A percentile compares a stretch with the other conserved stretches of the same genome.
phyloP scores from a whole-genome alignment of 2,113 vertebrate genomes.

The Nyctibius bracteatus region DNA sequence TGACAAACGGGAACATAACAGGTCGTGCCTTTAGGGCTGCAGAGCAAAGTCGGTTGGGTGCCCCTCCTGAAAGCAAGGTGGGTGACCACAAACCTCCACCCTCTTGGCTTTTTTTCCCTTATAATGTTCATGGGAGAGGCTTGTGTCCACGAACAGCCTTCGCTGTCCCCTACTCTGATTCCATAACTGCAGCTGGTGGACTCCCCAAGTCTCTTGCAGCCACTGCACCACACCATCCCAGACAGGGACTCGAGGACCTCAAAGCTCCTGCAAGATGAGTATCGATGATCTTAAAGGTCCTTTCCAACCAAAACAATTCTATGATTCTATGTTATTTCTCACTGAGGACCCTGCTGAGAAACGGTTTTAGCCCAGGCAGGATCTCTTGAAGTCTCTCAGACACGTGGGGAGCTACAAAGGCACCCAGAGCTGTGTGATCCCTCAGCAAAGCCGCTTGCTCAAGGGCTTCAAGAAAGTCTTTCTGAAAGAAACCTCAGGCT shows the following conservation, averaged over 20 bases:
- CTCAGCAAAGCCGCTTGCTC: not conserved
- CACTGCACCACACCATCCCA: rapidly evolving
- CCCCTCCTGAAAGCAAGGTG: not conserved
- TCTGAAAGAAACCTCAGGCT: not conserved
- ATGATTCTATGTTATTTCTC: not conserved
- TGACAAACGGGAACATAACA: not conserved
- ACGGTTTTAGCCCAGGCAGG: not conserved
- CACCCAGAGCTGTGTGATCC: not conserved
- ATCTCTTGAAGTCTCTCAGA: not conserved
- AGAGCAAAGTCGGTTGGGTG: not conserved
- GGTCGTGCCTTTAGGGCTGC: not conserved
- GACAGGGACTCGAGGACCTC: not conserved
- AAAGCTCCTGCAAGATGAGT: not conserved
- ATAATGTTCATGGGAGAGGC: not conserved
- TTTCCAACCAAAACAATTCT: no score
- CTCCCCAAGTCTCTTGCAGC: not conserved
- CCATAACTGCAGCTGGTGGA: not conserved
- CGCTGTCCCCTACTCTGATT: not conserved
- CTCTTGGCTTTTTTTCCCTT: not conserved
- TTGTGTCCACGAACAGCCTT: not conserved
- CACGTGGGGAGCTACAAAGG: not conserved
- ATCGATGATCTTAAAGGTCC: no score
- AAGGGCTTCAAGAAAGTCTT: not conserved
- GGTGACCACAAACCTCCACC: not conserved
- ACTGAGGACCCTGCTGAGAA: not conserved